Percentiles rank a stretch among this genome's conserved stretches.
These are phyloP conservation scores for Tenodera sinensis DNA, from an alignment of 2,888 invertebrate genomes.

Conservation along the genomic window DNA sequence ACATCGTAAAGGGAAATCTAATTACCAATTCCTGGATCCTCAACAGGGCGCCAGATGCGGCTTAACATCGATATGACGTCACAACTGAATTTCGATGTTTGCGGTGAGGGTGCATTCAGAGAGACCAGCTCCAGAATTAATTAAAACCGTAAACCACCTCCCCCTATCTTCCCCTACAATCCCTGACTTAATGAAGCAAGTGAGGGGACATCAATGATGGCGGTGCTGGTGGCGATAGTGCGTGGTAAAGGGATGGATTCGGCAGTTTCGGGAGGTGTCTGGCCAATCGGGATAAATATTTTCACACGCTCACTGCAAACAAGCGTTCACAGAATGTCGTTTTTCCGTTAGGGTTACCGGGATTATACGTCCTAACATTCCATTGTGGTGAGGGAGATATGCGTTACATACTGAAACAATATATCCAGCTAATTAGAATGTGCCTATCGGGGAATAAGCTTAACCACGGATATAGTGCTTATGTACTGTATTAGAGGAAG, in stretches of 20 bases:
- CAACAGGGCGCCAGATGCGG: background rate
- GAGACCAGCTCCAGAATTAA: constrained; percentile 23
- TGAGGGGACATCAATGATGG: background rate
- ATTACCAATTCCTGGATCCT: background rate
- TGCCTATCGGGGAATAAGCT: no score
- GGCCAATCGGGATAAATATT: background rate
- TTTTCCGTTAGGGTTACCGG: background rate
- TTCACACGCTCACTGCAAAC: background rate
- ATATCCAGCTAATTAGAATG: no score
- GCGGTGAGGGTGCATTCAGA: constrained; percentile 6
- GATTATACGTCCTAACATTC: background rate
- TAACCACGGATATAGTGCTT: no score
- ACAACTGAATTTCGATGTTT: constrained; percentile 30
- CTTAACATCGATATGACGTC: background rate
- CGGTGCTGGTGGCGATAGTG: constrained; percentile 3
- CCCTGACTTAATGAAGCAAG: constrained; percentile 16
- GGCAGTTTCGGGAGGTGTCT: background rate
- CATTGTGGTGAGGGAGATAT: background rate
- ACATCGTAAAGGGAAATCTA: background rate
- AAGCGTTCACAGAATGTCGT: background rate
- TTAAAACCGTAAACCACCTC: constrained; percentile 27
- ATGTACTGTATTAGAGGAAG: no score
- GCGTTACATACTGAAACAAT: no score
- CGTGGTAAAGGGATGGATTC: background rate
- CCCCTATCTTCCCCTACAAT: background rate